Base-by-base conservation (phyloP, 2,888 invertebrate genomes). In the Lutraria lutraria region DNA sequence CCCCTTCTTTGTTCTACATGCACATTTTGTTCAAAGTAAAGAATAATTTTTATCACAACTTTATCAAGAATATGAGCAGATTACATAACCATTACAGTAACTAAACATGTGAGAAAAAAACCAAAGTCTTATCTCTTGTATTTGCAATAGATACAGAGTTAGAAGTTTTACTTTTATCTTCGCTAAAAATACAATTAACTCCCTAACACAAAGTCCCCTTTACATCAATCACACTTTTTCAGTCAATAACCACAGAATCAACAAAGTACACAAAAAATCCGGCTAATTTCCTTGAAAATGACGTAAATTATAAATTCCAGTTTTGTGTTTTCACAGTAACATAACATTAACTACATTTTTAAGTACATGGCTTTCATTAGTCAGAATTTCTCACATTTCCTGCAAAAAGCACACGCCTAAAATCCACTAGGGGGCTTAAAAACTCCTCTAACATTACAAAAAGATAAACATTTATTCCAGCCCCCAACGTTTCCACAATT, bases 381-480 rank as follows among this genome's bases (percentile, higher is more conserved):
- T 34, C 76, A 6, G 63, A 68, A 68, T 72, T 25, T 76, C 31
- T 19, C 76, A 76, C 76, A 68, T 76, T 31, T 25, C 72, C 8
- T 29, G 15, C 31, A 31, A 19, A 16, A 12, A 29, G 76, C 76
- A 76, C 76, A 76, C 31, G 76, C 76, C 76, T 76, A 8, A 76
- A 76, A 76, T 76, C 19, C 76, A 19, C 31, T 34, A 76, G 76
- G 76, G 76, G 76, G 76, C 16, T 34, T 76, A 34, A 76, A 76
- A 76, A 31, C 34, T 34, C 31, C 29, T 76, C 76, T 76, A 31
- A 19, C 76, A 34, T 31, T 15, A 76, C 15, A 76, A 31, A 43
- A 19, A 31, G 76, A 76, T 76, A 76, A 34, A 25, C 25, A 76
- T 10, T 76, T 31, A 13, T 19, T n/a, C 76, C 76, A 3, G 34